Evolutionary conservation across 2,888 invertebrate genomes (phyloP).

Genomic region (Portevinia maculata): DNA sequence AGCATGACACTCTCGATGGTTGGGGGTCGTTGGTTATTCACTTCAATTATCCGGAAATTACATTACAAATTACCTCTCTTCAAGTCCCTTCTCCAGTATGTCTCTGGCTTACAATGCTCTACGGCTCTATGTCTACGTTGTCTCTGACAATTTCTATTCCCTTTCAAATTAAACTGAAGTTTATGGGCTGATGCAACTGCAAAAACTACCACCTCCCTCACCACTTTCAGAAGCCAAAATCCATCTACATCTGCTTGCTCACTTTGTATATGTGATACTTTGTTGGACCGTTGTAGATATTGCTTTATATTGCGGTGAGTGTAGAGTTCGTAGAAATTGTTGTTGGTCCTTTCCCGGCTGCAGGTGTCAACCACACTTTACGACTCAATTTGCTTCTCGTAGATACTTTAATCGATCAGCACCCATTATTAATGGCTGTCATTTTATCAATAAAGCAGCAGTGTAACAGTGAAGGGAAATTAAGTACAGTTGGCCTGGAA

Average conservation of each 20-base stretch:
- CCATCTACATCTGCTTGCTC: conserved; percentile 55
- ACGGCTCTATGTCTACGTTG: background rate
- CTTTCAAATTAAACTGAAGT: conserved; percentile 54
- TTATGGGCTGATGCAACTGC: conserved; percentile 44
- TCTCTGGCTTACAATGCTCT: background rate
- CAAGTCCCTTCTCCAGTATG: background rate
- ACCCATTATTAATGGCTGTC: conserved; percentile 69
- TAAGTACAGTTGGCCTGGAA: too few relatives aligned
- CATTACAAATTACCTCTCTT: conserved; percentile 45
- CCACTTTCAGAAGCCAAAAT: background rate
- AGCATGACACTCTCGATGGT: conserved; percentile 38
- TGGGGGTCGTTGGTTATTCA: conserved; percentile 56
- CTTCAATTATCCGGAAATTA: conserved; percentile 70
- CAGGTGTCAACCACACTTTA: conserved; percentile 72
- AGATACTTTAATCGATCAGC: conserved; percentile 72
- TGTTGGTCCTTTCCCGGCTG: conserved; percentile 33
- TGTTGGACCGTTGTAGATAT: background rate
- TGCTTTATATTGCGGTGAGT: conserved; percentile 15
- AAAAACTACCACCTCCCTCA: background rate
- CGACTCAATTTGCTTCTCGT: conserved; percentile 64
- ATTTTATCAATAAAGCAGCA: conserved; percentile 56
- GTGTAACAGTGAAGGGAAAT: conserved; percentile 1
- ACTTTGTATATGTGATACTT: conserved; percentile 19
- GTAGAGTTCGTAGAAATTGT: background rate
- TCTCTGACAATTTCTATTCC: conserved; percentile 54